These are phyloP conservation scores for Folsomia manolachei DNA, from an alignment of 2,888 invertebrate species.

Conservation along the genomic window DNA sequence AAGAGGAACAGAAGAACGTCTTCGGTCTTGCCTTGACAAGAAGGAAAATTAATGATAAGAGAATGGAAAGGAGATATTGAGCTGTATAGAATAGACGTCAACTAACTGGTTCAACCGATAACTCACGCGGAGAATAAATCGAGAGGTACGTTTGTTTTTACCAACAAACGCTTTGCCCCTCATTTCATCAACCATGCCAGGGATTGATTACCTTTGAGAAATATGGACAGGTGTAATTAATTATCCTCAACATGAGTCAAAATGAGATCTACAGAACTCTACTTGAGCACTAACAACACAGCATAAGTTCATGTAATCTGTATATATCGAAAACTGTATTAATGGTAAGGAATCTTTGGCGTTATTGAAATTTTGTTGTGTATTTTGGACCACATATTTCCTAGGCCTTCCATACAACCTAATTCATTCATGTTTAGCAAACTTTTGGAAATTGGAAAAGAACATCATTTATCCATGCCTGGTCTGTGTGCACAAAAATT, in stretches of 20 bases:
- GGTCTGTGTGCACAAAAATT: not conserved
- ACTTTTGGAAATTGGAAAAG: not conserved
- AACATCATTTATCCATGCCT: not conserved
- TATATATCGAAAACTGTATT: too few relatives aligned
- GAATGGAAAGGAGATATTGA: slow-evolving; percentile 17
- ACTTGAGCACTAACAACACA: not conserved
- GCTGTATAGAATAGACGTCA: slow-evolving; percentile 13
- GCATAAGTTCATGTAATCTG: not conserved
- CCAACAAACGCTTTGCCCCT: slow-evolving; percentile 28
- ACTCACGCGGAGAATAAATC: slow-evolving; percentile 15
- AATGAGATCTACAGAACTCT: not conserved
- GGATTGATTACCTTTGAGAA: slow-evolving; percentile 24
- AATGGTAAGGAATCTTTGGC: not conserved
- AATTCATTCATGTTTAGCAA: not conserved
- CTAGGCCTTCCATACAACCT: too few relatives aligned
- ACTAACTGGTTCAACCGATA: slow-evolving; percentile 3
- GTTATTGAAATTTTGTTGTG: not conserved
- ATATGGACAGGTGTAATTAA: slow-evolving; percentile 44
- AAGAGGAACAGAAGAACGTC: slow-evolving; percentile 14
- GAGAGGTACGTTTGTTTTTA: slow-evolving; percentile 38
- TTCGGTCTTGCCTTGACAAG: slow-evolving; percentile 10
- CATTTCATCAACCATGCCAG: slow-evolving; percentile 27
- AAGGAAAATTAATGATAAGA: slow-evolving; percentile 33
- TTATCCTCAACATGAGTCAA: slow-evolving; percentile 23
- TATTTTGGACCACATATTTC: too few relatives aligned